Conservation (phyloP, 1,140 invertebrate species). For the Brachionus koreanus region DNA sequence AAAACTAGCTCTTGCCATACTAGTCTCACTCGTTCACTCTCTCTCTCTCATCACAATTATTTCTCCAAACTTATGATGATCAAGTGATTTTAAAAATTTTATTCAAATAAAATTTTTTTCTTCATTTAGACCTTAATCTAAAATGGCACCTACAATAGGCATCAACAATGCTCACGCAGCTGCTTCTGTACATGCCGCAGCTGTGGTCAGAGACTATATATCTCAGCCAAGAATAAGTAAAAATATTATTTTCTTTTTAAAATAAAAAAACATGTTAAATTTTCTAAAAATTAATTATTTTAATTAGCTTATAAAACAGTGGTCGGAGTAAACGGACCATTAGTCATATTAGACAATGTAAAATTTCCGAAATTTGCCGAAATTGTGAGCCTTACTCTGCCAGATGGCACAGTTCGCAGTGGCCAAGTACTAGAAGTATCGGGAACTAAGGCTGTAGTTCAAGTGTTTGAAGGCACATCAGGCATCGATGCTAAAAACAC, state of each 20-base stretch:
- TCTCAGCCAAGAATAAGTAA: slow-evolving; percentile 94
- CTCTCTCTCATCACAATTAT: not conserved
- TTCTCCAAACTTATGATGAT: not conserved
- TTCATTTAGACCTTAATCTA: not conserved
- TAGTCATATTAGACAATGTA: slow-evolving; percentile 94
- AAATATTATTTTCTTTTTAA: not conserved
- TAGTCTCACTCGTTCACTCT: not conserved
- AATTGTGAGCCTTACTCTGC: slow-evolving; percentile 84
- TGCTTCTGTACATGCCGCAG: slow-evolving; percentile 62
- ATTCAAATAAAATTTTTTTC: not conserved
- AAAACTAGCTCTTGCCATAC: not conserved
- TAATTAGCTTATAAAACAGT: slow-evolving; percentile 87
- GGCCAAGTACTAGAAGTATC: slow-evolving; percentile 94
- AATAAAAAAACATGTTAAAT: not conserved
- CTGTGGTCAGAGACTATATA: slow-evolving; percentile 90
- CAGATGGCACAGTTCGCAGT: slow-evolving; percentile 84
- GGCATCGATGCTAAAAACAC: slow-evolving; percentile 98
- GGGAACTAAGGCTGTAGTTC: slow-evolving; percentile 90
- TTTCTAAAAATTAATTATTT: slow-evolving; percentile 47
- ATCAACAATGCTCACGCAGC: slow-evolving; percentile 21
- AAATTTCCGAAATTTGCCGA: slow-evolving; percentile 95
- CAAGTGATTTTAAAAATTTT: not conserved
- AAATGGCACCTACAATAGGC: slow-evolving; percentile 39
- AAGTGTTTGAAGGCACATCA: slow-evolving; percentile 93
- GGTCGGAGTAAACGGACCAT: slow-evolving; percentile 90